Evolutionary conservation across 2,888 invertebrate genomes (phyloP).

Genomic region (Pantelozetes paolii): DNA sequence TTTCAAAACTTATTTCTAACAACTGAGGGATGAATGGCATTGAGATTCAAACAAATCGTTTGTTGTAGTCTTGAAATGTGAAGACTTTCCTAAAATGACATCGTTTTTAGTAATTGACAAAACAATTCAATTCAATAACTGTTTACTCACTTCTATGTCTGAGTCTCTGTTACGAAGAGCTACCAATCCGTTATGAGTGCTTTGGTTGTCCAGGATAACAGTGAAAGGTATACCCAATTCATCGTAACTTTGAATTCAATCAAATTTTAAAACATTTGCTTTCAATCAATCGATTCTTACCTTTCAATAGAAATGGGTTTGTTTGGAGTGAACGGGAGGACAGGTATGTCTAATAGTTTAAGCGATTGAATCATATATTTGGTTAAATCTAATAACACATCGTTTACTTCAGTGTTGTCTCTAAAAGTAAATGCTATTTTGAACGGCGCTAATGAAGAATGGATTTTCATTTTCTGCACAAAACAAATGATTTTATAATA

Average conservation of each 20-base stretch:
- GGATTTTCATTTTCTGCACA: not conserved
- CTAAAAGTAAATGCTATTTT: conserved; percentile 19
- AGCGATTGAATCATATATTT: conserved; percentile 6
- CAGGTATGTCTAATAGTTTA: not conserved
- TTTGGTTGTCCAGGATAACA: not conserved
- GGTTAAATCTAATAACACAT: not conserved
- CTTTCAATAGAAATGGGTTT: not conserved
- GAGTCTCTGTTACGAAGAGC: conserved; percentile 4
- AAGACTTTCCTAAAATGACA: conserved; percentile 12
- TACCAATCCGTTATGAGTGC: conserved; percentile 9
- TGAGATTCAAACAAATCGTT: conserved; percentile 18
- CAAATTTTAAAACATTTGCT: not conserved
- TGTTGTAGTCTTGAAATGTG: conserved; percentile 6
- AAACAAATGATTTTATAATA: not conserved
- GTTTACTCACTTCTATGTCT: not conserved
- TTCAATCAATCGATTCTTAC: not conserved
- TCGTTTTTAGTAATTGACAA: not conserved
- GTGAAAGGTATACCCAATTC: conserved; percentile 25
- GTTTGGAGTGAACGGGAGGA: conserved; percentile 1
- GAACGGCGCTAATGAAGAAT: conserved; percentile 15
- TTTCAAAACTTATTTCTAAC: not conserved
- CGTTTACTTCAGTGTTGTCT: not conserved
- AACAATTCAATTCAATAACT: not conserved
- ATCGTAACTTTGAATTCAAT: conserved; percentile 1
- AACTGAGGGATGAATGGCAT: conserved; percentile 26